Evolutionary conservation across 2,888 invertebrate genomes (phyloP).

Genomic region (Leucozona laternaria): DNA sequence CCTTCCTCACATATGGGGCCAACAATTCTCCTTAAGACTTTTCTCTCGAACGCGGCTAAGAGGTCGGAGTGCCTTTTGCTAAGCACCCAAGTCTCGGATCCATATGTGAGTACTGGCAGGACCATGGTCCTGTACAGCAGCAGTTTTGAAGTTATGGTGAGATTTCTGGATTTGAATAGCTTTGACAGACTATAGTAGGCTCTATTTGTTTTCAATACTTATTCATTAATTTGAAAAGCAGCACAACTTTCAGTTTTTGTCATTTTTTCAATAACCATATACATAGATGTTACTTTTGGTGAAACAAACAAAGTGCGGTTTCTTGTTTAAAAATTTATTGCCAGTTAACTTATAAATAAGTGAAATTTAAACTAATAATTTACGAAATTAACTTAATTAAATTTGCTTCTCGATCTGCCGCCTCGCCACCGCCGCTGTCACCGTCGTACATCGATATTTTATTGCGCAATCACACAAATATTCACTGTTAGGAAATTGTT

Average conservation of each 20-base stretch:
- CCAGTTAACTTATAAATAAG: neutral
- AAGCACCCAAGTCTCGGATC: too few relatives aligned
- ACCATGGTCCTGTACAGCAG: too few relatives aligned
- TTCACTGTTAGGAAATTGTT: neutral
- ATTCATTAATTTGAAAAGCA: neutral
- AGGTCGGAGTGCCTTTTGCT: too few relatives aligned
- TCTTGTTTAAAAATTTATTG: neutral
- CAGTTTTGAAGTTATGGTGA: too few relatives aligned
- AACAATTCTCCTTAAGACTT: too few relatives aligned
- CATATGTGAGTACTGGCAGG: too few relatives aligned
- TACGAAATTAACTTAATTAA: neutral
- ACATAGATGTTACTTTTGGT: neutral
- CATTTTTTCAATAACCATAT: neutral
- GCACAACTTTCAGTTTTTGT: slow-evolving; percentile 3
- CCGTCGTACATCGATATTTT: neutral
- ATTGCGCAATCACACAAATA: neutral
- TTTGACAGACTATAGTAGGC: too few relatives aligned
- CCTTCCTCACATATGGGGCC: too few relatives aligned
- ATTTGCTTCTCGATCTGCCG: neutral
- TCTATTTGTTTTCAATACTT: too few relatives aligned
- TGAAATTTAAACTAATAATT: slow-evolving; percentile 1
- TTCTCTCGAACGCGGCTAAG: too few relatives aligned
- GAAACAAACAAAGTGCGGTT: neutral
- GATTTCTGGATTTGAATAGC: too few relatives aligned
- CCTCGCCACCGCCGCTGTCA: neutral